Percentiles rank a stretch among this genome's conserved stretches.
Evolutionary conservation across 2,113 vertebrate species (phyloP).

Genomic region (Reinhardtius hippoglossoides): DNA sequence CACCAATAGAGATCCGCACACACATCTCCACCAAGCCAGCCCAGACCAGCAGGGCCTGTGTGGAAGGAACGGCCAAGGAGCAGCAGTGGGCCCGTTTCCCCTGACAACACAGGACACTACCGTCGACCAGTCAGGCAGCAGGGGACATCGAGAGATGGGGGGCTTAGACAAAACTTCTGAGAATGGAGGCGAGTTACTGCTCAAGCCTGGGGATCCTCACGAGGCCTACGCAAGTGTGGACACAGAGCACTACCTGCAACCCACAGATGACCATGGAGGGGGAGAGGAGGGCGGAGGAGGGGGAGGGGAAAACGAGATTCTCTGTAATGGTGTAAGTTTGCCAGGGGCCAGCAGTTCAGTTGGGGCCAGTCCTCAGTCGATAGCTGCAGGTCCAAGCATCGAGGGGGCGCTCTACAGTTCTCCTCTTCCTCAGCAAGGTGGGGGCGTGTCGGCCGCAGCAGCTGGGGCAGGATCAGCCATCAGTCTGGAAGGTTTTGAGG

Average conservation of each 20-base stretch:
- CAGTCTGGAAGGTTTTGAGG: slow-evolving; percentile 97
- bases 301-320: slow-evolving; percentile 68
- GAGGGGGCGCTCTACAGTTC: slow-evolving; percentile 91
- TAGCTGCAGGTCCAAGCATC: slow-evolving; percentile 81
- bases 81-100: slow-evolving; percentile 65
- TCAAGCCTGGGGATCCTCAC: slow-evolving; percentile 89
- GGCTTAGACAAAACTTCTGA: slow-evolving; percentile 74
- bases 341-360: slow-evolving; percentile 65
- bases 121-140: slow-evolving; percentile 60
- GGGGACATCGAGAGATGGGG: slow-evolving; percentile 78
- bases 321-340: slow-evolving; percentile 83
- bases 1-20: slow-evolving; percentile 74
- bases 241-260: slow-evolving; percentile 93
- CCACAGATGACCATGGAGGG: slow-evolving; percentile 63
- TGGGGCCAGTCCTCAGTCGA: slow-evolving; percentile 74
- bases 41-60: slow-evolving; percentile 83
- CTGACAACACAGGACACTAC: slow-evolving; percentile 57
- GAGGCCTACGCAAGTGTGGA: slow-evolving; percentile 84
- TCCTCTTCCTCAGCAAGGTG: slow-evolving; percentile 87
- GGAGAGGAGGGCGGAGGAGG: slow-evolving; percentile 55
- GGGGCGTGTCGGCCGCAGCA: slow-evolving; percentile 77
- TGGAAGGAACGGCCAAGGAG: slow-evolving; percentile 84
- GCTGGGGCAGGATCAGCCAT: slow-evolving; percentile 83
- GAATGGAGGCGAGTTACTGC: slow-evolving; percentile 86
- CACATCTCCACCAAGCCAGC: slow-evolving; percentile 75